Percentiles rank a stretch among this genome's conserved stretches.
Evolutionary conservation across 2,888 invertebrate genomes (phyloP).

Genomic region (Melieria crassipennis): DNA sequence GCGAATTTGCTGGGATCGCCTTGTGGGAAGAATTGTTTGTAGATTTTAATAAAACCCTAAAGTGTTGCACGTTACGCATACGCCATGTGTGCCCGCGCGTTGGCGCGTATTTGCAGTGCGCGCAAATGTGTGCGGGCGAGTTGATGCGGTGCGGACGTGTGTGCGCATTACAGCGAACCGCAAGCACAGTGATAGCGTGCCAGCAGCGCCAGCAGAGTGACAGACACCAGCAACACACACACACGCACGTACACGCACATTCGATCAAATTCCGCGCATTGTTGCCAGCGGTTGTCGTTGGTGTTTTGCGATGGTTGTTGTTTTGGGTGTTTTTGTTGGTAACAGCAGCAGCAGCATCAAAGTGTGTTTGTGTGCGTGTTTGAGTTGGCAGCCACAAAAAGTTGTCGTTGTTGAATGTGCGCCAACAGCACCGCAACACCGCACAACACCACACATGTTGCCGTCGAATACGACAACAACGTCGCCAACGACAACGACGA

Average conservation of each 20-base stretch:
- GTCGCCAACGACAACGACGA: background rate
- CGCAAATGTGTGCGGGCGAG: background rate
- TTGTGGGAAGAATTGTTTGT: slow-evolving; percentile 99
- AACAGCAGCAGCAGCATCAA: background rate
- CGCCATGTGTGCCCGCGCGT: background rate
- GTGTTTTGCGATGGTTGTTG: background rate
- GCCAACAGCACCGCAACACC: too few relatives aligned
- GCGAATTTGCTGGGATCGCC: slow-evolving; percentile 99
- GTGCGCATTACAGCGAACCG: background rate
- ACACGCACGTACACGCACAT: slow-evolving; percentile 34
- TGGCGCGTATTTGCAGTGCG: background rate
- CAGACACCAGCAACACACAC: background rate
- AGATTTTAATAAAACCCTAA: slow-evolving; percentile 99
- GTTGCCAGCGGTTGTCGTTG: too few relatives aligned
- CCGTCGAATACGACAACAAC: slow-evolving; percentile 1
- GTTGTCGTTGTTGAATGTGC: background rate
- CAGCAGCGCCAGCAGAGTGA: too few relatives aligned
- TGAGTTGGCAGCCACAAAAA: background rate
- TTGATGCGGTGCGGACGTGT: background rate
- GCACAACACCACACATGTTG: background rate
- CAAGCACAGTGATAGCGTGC: slow-evolving; percentile 2
- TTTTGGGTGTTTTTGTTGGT: background rate
- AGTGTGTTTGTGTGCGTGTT: background rate
- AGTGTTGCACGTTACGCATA: slow-evolving; percentile 4
- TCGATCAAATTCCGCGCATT: slow-evolving; percentile 40